A percentile compares a stretch with the other conserved stretches of the same genome.
Evolutionary conservation across 2,113 vertebrate species (phyloP).

Genomic region (Seriola rivoliana): DNA sequence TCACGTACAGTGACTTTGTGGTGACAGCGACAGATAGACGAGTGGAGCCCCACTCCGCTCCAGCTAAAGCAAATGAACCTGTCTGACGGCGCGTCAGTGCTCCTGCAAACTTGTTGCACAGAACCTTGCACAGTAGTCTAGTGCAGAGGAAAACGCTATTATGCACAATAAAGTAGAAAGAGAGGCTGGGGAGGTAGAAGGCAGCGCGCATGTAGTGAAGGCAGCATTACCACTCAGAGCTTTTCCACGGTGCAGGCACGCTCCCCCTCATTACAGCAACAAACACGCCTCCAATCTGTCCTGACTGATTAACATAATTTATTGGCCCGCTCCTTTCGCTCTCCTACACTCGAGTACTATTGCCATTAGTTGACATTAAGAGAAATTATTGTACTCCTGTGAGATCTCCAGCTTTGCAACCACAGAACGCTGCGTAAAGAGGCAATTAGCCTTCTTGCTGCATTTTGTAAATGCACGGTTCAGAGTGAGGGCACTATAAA

Average conservation of each 20-base stretch:
- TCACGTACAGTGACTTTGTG: conserved; percentile 40
- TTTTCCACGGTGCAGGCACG: conserved; percentile 54
- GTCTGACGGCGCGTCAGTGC: conserved; percentile 40
- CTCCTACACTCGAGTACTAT: neutral
- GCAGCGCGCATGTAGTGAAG: conserved; percentile 52
- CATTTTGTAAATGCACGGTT: neutral
- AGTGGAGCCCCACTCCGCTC: conserved; percentile 30
- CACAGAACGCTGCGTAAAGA: conserved; percentile 33
- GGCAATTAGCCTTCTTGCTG: neutral
- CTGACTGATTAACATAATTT: conserved; percentile 73
- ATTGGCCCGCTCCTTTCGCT: conserved; percentile 40
- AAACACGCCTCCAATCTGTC: conserved; percentile 78
- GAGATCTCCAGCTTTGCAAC: neutral
- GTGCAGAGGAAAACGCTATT: conserved; percentile 34
- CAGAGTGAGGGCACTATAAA: neutral
- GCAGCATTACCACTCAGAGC: conserved; percentile 49
- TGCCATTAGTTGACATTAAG: conserved; percentile 7
- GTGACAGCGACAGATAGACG: conserved; percentile 56
- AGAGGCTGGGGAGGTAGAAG: conserved; percentile 22
- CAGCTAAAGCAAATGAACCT: conserved; percentile 48
- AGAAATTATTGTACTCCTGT: neutral
- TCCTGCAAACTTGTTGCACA: conserved; percentile 79
- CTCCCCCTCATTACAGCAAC: conserved; percentile 62
- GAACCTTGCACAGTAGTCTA: conserved; percentile 45
- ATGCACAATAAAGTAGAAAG: conserved; percentile 54